phyloP scores from a whole-genome alignment of 1,140 invertebrate species.

The Mizuhopecten yessoensis region DNA sequence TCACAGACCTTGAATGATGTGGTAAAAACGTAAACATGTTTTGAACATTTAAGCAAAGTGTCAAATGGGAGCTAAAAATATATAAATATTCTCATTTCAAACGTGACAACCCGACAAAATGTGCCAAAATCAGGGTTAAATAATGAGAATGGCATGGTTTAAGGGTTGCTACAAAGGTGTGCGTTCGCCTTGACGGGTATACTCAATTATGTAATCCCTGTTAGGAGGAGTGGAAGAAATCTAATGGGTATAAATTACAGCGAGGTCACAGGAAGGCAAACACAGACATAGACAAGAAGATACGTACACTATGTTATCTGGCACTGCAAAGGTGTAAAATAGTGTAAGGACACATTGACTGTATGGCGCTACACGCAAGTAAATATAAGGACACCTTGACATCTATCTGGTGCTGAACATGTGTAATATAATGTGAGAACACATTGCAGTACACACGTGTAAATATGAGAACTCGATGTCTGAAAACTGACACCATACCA shows the following conservation, averaged over 20 bases:
- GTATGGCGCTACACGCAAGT: neutral
- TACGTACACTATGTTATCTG: neutral
- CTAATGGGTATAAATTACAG: neutral
- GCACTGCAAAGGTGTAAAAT: too few relatives aligned
- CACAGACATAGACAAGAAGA: neutral
- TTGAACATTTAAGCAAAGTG: neutral
- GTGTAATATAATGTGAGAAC: too few relatives aligned
- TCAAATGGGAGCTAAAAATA: neutral
- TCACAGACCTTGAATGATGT: neutral
- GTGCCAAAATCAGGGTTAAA: neutral
- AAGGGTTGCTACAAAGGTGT: neutral
- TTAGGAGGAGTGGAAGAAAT: neutral
- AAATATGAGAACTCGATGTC: too few relatives aligned
- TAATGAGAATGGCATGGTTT: neutral
- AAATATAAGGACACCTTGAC: too few relatives aligned
- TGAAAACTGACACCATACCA: too few relatives aligned
- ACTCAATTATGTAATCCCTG: neutral
- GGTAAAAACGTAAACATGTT: neutral
- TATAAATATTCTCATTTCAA: neutral
- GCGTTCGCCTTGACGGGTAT: neutral
- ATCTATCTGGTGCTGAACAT: too few relatives aligned
- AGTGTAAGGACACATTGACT: too few relatives aligned
- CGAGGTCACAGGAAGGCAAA: constrained; percentile 16
- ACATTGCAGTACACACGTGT: too few relatives aligned
- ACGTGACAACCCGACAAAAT: neutral